A percentile compares a stretch with the other conserved stretches of the same genome.
Evolutionary conservation across 2,888 invertebrate genomes (phyloP).

Genomic region (Nemoura dubitans): DNA sequence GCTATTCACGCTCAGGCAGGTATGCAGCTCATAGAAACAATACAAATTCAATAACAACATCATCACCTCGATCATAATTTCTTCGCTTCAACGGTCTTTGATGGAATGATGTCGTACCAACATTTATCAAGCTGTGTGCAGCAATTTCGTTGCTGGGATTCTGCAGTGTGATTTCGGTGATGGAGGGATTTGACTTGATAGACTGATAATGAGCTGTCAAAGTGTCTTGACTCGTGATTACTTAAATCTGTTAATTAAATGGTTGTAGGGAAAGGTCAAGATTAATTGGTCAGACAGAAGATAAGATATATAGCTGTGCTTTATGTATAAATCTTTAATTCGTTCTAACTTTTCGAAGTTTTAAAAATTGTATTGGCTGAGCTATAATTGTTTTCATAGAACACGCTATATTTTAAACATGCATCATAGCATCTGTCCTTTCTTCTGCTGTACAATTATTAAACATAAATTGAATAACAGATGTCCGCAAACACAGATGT

Average conservation of each 20-base stretch:
- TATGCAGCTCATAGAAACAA: neutral
- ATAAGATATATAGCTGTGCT: neutral
- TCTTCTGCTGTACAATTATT: neutral
- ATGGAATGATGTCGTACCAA: neutral
- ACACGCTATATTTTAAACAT: neutral
- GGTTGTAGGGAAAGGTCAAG: neutral
- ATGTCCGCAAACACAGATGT: constrained; percentile 1
- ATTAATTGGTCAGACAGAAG: neutral
- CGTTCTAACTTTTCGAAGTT: neutral
- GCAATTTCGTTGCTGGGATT: neutral
- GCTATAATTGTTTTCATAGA: neutral
- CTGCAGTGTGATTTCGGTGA: neutral
- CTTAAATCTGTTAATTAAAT: neutral
- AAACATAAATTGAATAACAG: neutral
- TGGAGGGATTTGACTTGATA: neutral
- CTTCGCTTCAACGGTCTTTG: neutral
- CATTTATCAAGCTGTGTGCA: neutral
- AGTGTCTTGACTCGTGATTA: neutral
- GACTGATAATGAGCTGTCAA: neutral
- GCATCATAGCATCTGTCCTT: neutral
- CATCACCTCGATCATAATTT: neutral
- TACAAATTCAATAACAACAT: neutral
- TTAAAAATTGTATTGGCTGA: neutral
- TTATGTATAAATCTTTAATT: no score
- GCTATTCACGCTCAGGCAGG: neutral